Base-by-base conservation (phyloP, 2,888 invertebrate species). In the Synanthedon andrenaeformis region DNA sequence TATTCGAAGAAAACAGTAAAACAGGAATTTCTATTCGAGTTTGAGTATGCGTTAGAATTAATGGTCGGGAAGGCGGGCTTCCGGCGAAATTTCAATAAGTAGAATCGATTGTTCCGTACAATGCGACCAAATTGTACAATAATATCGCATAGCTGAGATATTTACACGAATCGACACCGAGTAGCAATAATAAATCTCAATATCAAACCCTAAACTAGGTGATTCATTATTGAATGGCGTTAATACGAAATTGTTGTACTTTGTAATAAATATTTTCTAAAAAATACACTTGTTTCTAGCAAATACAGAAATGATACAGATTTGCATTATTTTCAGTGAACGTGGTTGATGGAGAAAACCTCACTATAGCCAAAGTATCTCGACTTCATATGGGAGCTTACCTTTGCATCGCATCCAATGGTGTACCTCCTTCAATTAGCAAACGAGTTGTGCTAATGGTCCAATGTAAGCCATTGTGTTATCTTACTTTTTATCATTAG, bases 311-410 rank as follows among this genome's bases (percentile, higher is more conserved):
- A 35, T 35, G 6, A 35, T 10, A 10, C 3, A 35, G 23, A 35
- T 35, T 45, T 45, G 45, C 13, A 2, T 3, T 45, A 45, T 45
- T 45, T 45, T 45, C 89, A 96, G 96, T 96, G 58, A 95, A 94
- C 77, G 94, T 95, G 55, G 95, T 96, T 52, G 95, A 96, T 69
- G 96, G 96, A 2, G 96, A 96, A 76, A 90, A 94, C 61, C 89
- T 97, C 66, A 93, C 94, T 65, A 93, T 97, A 67, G 93, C 93
- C 42, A 96, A 95, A 89, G 95, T 96, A 59, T 96, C 96, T 62
- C 91, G 96, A 50, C 90, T 96, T 51, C 96, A 96, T 74, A 96
- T 96, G 96, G 96, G 95, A 4, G 94, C 95, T 17, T 97, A 96
- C 82, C 88, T 96, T 61, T 96, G 96, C 82, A 96, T 96, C 59